phyloP scores from a whole-genome alignment of 1,140 invertebrate genomes.

The Elymnias hypermnestra region DNA sequence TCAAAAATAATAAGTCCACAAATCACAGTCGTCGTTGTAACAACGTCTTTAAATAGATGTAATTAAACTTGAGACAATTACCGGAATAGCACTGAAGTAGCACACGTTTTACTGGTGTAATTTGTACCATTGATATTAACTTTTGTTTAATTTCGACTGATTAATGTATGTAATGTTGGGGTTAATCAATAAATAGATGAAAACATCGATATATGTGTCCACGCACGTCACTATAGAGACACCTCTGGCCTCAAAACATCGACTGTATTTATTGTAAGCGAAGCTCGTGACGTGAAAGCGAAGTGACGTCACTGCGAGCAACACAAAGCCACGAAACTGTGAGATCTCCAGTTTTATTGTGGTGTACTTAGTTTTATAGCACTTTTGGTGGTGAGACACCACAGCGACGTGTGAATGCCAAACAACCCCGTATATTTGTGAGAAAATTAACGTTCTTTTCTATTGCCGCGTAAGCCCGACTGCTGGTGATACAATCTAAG shows the following conservation, averaged over 20 bases:
- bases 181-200: no score
- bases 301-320: slow-evolving; percentile 60
- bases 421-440: slow-evolving; percentile 58
- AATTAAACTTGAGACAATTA: no score
- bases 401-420: slow-evolving; percentile 42
- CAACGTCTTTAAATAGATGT: no score
- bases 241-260: slow-evolving; percentile 22
- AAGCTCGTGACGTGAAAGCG: slow-evolving; percentile 66
- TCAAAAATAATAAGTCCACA: no score
- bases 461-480: no score
- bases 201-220: slow-evolving; percentile 27
- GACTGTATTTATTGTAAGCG: slow-evolving; percentile 32
- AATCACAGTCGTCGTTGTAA: no score
- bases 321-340: slow-evolving; percentile 35
- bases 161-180: no score
- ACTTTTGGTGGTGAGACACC: slow-evolving; percentile 56
- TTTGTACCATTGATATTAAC: no score
- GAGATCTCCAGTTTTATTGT: slow-evolving; percentile 58
- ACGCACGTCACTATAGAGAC: slow-evolving; percentile 25
- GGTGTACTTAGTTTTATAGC: slow-evolving; percentile 69
- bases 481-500: no score
- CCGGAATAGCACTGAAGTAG: no score
- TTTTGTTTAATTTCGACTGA: no score
- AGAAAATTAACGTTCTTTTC: slow-evolving; percentile 45
- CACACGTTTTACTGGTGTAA: no score